phyloP scores from a whole-genome alignment of 2,888 invertebrate species.

The Pseudococcus viburni region DNA sequence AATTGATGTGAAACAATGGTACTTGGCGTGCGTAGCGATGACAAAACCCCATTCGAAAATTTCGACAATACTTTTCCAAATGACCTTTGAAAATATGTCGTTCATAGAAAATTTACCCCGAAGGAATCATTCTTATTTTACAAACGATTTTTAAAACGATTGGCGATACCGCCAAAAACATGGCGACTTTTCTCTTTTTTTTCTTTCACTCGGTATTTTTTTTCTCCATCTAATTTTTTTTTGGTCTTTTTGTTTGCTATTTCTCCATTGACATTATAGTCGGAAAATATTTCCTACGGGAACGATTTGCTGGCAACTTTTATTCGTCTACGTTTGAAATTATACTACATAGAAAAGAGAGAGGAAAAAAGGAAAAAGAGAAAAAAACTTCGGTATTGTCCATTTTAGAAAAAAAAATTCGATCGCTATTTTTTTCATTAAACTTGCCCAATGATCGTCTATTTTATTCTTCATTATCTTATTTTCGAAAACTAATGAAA shows the following conservation, averaged over 20 bases:
- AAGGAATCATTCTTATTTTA: conserved; percentile 35
- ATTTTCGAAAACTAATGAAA: background rate
- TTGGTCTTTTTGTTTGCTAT: conserved; percentile 34
- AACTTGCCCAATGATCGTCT: background rate
- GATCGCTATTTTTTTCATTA: conserved; percentile 33
- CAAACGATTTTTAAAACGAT: conserved; percentile 37
- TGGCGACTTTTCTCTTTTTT: conserved; percentile 18
- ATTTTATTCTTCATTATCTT: conserved; percentile 3
- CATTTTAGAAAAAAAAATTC: conserved; percentile 1
- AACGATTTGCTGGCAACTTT: conserved; percentile 56
- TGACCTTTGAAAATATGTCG: conserved; percentile 37
- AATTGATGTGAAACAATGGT: conserved; percentile 12
- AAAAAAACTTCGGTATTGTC: background rate
- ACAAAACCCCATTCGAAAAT: conserved; percentile 17
- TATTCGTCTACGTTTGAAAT: conserved; percentile 44
- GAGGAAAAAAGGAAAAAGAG: background rate
- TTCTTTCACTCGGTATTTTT: conserved; percentile 1
- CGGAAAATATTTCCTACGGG: conserved; percentile 54
- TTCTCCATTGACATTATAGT: conserved; percentile 55
- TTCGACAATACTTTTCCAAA: conserved; percentile 30
- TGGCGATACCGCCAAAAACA: conserved; percentile 38
- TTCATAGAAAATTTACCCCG: conserved; percentile 28
- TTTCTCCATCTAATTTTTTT: background rate
- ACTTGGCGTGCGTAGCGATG: background rate
- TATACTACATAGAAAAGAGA: background rate